Conservation (phyloP, 2,797 vertebrate genomes). For the Girardinus metallicus region DNA sequence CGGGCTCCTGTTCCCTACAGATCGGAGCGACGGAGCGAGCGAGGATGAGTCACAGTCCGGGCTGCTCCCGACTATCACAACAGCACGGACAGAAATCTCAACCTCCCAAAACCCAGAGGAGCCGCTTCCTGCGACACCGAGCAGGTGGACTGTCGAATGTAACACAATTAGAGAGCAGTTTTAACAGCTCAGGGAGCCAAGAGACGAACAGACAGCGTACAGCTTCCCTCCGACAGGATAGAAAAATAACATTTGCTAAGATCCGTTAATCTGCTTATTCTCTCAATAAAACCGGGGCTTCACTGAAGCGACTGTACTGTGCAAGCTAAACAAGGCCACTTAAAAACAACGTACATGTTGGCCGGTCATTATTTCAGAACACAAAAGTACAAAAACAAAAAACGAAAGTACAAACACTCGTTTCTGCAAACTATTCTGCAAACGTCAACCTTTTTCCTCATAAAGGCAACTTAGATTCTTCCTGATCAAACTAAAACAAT, state of each 20-base stretch:
- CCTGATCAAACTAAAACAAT: slow-evolving; percentile 19
- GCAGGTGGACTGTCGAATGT: slow-evolving; percentile 32
- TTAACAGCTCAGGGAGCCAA: slow-evolving; percentile 36
- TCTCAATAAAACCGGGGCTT: slow-evolving; percentile 61
- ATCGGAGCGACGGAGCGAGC: slow-evolving; percentile 28
- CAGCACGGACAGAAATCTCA: slow-evolving; percentile 37
- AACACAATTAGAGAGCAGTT: slow-evolving; percentile 47
- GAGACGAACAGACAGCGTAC: slow-evolving; percentile 41
- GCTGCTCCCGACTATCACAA: slow-evolving; percentile 39
- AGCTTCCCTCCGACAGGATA: slow-evolving; percentile 63
- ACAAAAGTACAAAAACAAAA: slow-evolving; percentile 19
- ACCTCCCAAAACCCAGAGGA: slow-evolving; percentile 18
- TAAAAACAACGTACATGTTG: slow-evolving; percentile 57
- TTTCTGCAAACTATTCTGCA: slow-evolving; percentile 32
- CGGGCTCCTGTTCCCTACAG: slow-evolving; percentile 22
- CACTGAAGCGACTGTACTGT: slow-evolving; percentile 72
- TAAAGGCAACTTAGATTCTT: slow-evolving; percentile 66
- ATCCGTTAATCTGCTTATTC: slow-evolving; percentile 31
- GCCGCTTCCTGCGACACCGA: slow-evolving; percentile 38
- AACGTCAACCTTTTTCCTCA: slow-evolving; percentile 45
- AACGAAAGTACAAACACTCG: slow-evolving; percentile 1
- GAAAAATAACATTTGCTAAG: slow-evolving; percentile 76
- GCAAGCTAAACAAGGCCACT: slow-evolving; percentile 81
- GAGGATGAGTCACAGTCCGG: slow-evolving; percentile 45
- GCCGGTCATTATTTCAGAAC: slow-evolving; percentile 42